Evolutionary conservation across 2,113 vertebrate species (phyloP), one percentile per base, ranked within the genome.

Genomic region (Corythaixoides concolor): DNA sequence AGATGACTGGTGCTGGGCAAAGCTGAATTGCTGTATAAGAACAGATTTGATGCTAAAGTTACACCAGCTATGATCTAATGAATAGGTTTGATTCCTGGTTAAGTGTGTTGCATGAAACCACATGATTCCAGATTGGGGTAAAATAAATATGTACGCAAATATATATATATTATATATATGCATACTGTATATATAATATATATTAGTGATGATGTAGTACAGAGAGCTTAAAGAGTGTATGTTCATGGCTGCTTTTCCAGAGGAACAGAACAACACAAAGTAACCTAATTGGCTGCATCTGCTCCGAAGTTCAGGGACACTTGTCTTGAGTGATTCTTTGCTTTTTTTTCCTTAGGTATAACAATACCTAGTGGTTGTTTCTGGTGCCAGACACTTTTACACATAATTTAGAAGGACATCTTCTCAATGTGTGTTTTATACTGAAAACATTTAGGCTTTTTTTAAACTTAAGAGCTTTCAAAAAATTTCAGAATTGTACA

Each of bases 371-470:
- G 73, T 53, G 88, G 86, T 94, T 6, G 1, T 95, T 96, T 93
- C 92, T 97, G 91, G 93, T 97, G 97, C 95, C 95, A 97, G 96
- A 96, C 95, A 95, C 95, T 97, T 96, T 88, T 88, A 95, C 79
- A 89, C 19, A 22, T 93, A 39, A 95, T 66, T 93, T 88, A 88
- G 83, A 89, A 95, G 85, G 75, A 87, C 62, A 55, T 94, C 95
- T 94, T 97, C 91, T 97, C 96, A 80, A 72, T 80, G 62, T 82
- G 85, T 92, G 56, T 97, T 98, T 97, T 98, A 77, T 97, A 98
- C 72, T 76, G 75, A 43, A 75, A 92, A 91, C 67, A 80, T 87
- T 50, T 93, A 89, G 66, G 74, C 74, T 96, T 97, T 97, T 97
- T 97, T 95, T 70, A 93, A 97, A 92, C 83, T 72, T 64, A 41